Evolutionary conservation across 2,797 vertebrate genomes (phyloP), one percentile per base, ranked within the genome.

Genomic region (Tragopan temminckii): DNA sequence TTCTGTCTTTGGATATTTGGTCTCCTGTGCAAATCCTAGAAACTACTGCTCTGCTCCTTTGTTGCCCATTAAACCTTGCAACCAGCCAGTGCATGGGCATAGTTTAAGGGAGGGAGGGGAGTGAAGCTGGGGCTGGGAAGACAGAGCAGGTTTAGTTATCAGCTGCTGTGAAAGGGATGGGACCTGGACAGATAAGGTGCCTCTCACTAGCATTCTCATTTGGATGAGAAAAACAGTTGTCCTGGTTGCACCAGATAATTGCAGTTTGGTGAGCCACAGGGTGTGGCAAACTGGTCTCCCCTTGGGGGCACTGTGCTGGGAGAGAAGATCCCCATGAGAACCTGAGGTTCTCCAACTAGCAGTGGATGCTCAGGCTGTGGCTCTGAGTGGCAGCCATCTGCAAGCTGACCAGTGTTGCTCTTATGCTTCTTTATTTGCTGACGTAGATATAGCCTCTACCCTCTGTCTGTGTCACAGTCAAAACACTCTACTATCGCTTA

Each of bases 291-390:
- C 31, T 31, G 63, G 21, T 40, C 5, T 63, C 31, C 19, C 14
- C 55, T 62, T 0, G 0, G 14, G 25, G 67, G 40, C 1, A 5
- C 62, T 85, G 40, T 33, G 31, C 43, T 1, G 3, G 35, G 6
- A 91, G 25, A 86, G 52, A 46, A 80, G 61, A 36, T 74, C 42
- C 21, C 70, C 33, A 7, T 52, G 24, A 31, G 18, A 7, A 27
- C 29, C 25, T 43, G 45, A 66, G 21, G 33, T 86, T 48, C 29
- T 72, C 42, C 68, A 67, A 3, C 16, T 36, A 6, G 36, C 9
- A 53, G 0, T 31, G 25, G n/a, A 27, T 69, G 53, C 19, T 86
- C 31, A 46, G n/a, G 38, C 17, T 23, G 12, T 1, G 0, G 20
- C 27, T 53, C 35, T 43, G 68, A 27, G 35, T n/a, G 53, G n/a